Evolutionary conservation across 1,140 invertebrate genomes (phyloP).

Genomic region (Drosophila busckii): DNA sequence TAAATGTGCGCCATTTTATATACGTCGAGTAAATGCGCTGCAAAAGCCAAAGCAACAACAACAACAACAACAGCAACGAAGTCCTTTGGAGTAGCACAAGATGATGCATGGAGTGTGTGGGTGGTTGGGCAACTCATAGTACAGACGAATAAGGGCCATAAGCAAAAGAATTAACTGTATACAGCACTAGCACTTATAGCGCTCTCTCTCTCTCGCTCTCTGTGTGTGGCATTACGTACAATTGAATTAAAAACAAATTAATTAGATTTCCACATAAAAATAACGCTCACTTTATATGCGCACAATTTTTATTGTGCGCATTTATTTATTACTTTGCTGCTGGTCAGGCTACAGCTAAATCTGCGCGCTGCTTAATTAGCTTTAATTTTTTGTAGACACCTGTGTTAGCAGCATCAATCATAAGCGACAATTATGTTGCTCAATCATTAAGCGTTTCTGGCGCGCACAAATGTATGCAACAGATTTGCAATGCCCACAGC

Average conservation of each 20-base stretch:
- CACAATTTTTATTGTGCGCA: too few relatives aligned
- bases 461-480: too few relatives aligned
- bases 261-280: conserved; percentile 68
- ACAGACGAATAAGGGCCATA: conserved; percentile 8
- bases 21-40: conserved; percentile 49
- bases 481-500: background rate
- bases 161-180: too few relatives aligned
- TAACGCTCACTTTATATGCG: too few relatives aligned
- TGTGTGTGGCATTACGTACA: conserved; percentile 60
- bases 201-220: too few relatives aligned
- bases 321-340: too few relatives aligned
- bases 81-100: conserved; percentile 27
- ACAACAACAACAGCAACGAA: background rate
- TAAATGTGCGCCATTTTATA: conserved; percentile 72
- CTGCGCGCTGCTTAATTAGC: too few relatives aligned
- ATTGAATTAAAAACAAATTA: conserved; percentile 78
- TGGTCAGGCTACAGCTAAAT: too few relatives aligned
- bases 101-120: conserved; percentile 28
- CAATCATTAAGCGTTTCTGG: too few relatives aligned
- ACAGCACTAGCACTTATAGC: conserved; percentile 24
- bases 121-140: background rate
- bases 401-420: too few relatives aligned
- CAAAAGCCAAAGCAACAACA: conserved; percentile 39
- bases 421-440: too few relatives aligned
- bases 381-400: too few relatives aligned